phyloP scores from a whole-genome alignment of 1,140 invertebrate genomes.

The Probaryconus sp. region DNA sequence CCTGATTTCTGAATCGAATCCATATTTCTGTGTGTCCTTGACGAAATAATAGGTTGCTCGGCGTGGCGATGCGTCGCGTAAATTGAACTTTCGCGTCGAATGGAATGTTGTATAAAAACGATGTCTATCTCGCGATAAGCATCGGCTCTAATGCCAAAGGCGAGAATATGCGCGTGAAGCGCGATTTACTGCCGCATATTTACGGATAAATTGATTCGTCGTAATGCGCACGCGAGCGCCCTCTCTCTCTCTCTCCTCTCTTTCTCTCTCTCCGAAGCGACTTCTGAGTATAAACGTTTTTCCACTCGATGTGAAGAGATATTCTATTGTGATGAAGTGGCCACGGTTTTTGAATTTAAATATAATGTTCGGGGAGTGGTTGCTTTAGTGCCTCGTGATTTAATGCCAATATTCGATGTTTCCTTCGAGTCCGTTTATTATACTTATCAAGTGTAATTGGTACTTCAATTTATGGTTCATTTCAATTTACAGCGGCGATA shows the following conservation, averaged over 20 bases:
- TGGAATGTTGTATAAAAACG: too few relatives aligned
- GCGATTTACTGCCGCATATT: conserved; percentile 35
- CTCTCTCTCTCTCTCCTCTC: too few relatives aligned
- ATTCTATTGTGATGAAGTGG: conserved; percentile 33
- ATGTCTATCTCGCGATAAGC: conserved; percentile 1
- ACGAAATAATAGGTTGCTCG: too few relatives aligned
- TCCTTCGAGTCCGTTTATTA: not conserved
- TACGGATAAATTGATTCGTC: conserved; percentile 56
- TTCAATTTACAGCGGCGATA: conserved; percentile 17
- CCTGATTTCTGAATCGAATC: too few relatives aligned
- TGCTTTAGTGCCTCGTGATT: conserved; percentile 16
- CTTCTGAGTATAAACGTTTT: conserved; percentile 22
- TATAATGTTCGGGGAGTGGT: conserved; percentile 17
- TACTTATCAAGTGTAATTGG: conserved; percentile 21
- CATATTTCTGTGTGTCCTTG: too few relatives aligned
- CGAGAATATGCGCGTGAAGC: not conserved
- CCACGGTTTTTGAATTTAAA: conserved; percentile 37
- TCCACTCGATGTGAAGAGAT: conserved; percentile 17
- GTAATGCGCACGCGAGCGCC: too few relatives aligned
- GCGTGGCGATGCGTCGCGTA: too few relatives aligned
- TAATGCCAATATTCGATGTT: conserved; percentile 22
- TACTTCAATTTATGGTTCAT: conserved; percentile 17
- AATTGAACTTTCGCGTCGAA: too few relatives aligned
- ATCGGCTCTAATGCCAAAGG: conserved; percentile 19
- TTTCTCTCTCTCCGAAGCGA: too few relatives aligned